Conservation (phyloP, 2,888 invertebrate species). For the Gibbula magus region DNA sequence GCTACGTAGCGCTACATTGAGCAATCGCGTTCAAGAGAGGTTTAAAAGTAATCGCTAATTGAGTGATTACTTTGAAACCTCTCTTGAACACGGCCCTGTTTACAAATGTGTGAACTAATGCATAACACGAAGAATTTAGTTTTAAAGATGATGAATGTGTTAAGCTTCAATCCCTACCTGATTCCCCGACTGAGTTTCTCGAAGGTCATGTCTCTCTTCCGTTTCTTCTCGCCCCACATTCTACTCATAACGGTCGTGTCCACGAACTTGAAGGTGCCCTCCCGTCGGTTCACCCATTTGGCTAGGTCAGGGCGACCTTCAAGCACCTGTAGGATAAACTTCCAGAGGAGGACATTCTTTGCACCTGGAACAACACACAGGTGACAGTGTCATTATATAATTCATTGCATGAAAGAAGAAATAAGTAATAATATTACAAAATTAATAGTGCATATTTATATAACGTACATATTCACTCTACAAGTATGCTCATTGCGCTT, state of each 20-base stretch:
- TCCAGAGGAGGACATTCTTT: constrained; percentile 62
- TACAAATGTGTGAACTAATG: no score
- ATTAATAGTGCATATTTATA: no score
- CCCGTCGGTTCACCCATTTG: constrained; percentile 51
- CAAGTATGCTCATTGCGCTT: background rate
- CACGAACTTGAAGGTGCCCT: constrained; percentile 58
- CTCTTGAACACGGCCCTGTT: no score
- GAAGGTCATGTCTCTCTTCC: constrained; percentile 63
- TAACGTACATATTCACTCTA: no score
- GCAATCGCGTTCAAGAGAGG: no score
- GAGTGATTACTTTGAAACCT: no score
- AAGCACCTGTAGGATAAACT: constrained; percentile 59
- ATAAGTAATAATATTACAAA: no score
- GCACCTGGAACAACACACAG: constrained; percentile 48
- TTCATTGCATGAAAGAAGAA: no score
- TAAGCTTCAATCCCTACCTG: constrained; percentile 48
- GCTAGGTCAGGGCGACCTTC: constrained; percentile 36
- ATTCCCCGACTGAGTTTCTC: constrained; percentile 65
- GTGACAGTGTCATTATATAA: background rate
- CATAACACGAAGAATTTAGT: background rate
- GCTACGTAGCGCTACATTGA: no score
- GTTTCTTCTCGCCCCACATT: constrained; percentile 59
- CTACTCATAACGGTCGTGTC: constrained; percentile 56
- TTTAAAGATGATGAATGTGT: background rate
- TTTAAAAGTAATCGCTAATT: no score